Evolutionary conservation across 2,888 invertebrate species (phyloP).

Genomic region (Chelonus formosanus): DNA sequence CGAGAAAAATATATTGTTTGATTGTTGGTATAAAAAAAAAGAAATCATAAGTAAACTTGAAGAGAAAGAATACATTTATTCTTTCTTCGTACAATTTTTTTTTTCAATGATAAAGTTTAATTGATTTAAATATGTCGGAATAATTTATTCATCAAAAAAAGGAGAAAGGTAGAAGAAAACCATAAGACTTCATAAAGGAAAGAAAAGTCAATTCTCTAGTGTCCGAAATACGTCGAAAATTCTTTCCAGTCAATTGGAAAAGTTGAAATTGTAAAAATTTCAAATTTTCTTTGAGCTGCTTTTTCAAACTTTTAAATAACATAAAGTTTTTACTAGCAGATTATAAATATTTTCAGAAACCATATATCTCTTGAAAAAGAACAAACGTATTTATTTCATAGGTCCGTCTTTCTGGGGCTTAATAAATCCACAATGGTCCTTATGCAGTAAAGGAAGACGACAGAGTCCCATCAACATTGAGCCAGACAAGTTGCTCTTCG

Average conservation of each 20-base stretch:
- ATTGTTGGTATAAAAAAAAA: background rate
- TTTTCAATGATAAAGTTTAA: too few relatives aligned
- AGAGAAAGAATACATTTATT: too few relatives aligned
- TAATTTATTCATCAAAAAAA: too few relatives aligned
- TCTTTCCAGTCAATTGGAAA: slow-evolving; percentile 45
- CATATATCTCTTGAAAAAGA: background rate
- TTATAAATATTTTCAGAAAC: background rate
- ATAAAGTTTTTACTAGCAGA: background rate
- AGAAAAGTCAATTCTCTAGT: slow-evolving; percentile 38
- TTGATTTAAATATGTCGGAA: too few relatives aligned
- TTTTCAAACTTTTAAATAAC: slow-evolving; percentile 14
- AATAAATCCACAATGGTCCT: slow-evolving; percentile 97
- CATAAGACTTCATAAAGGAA: slow-evolving; percentile 1
- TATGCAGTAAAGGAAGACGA: slow-evolving; percentile 95
- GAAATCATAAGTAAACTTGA: background rate
- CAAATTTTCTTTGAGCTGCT: slow-evolving; percentile 43
- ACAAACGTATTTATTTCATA: slow-evolving; percentile 58
- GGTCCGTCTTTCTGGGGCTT: slow-evolving; percentile 99
- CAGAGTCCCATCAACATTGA: slow-evolving; percentile 98
- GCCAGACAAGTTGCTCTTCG: slow-evolving; percentile 92
- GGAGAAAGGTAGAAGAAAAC: background rate
- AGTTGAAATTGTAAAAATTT: slow-evolving; percentile 57
- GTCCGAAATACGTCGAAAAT: slow-evolving; percentile 44
- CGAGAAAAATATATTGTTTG: background rate
- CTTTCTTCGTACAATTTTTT: too few relatives aligned